Evolutionary conservation across 2,797 vertebrate species (phyloP).

Genomic region (Okamejei kenojei): DNA sequence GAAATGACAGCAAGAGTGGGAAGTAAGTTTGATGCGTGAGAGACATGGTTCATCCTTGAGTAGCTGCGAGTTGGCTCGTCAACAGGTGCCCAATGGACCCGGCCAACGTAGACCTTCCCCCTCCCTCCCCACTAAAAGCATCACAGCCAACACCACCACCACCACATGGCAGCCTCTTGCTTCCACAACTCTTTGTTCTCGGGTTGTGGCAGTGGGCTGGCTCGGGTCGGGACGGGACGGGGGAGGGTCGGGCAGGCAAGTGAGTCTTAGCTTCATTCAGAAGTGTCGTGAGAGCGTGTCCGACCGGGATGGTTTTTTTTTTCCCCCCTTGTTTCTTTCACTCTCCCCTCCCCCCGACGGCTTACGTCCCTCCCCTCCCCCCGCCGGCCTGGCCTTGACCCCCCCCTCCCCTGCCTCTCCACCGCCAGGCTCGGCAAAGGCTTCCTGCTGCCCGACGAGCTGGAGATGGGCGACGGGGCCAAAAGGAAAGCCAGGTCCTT

Average conservation of each 20-base stretch:
- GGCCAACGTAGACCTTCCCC: not conserved
- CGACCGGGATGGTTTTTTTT: not conserved
- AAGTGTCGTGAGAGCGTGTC: too few species aligned
- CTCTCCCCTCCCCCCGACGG: not conserved
- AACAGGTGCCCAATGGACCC: not conserved
- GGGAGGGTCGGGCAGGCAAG: not conserved
- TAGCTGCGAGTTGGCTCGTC: not conserved
- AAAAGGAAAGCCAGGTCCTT: slow-evolving; percentile 72
- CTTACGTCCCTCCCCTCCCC: not conserved
- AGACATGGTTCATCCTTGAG: not conserved
- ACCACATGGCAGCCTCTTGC: not conserved
- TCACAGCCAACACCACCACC: not conserved
- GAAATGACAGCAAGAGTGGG: slow-evolving; percentile 77
- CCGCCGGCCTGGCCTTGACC: not conserved
- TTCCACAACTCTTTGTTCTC: not conserved
- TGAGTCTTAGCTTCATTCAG: not conserved
- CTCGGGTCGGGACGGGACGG: not conserved
- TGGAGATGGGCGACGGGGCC: slow-evolving; percentile 75
- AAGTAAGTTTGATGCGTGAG: slow-evolving; percentile 69
- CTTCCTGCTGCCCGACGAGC: slow-evolving; percentile 79
- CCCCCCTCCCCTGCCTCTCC: not conserved
- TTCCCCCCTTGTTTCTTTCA: not conserved
- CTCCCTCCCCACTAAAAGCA: not conserved
- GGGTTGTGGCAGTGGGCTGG: slow-evolving; percentile 6
- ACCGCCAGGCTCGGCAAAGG: slow-evolving; percentile 66